These are phyloP conservation scores for Notiomystis cincta DNA, from an alignment of 2,113 vertebrate species.

Conservation along the genomic window DNA sequence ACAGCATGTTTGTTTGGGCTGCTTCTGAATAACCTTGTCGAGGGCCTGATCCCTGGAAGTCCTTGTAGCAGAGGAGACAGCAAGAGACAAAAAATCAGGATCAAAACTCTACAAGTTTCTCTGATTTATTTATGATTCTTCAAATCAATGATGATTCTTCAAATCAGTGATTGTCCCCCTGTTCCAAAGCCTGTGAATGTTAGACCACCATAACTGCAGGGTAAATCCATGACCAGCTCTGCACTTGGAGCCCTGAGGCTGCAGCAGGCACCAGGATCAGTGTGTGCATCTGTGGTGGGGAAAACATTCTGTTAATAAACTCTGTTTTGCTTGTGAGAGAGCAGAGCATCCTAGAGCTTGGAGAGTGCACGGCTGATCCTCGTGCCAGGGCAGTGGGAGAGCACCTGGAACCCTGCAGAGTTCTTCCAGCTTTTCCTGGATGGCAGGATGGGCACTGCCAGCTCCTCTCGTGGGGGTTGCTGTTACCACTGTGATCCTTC, in stretches of 20 bases:
- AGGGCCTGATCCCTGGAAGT: not conserved
- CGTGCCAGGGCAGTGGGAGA: fast-evolving
- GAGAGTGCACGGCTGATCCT: fast-evolving
- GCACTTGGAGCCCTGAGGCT: not conserved
- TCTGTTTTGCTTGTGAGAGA: not conserved
- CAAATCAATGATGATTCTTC: not conserved
- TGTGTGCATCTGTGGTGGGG: not conserved
- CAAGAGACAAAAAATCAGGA: not conserved
- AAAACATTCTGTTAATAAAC: not conserved
- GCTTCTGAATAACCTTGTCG: not conserved
- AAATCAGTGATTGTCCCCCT: not conserved
- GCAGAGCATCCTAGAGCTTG: not conserved
- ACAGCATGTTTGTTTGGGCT: not conserved
- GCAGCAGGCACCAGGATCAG: not conserved
- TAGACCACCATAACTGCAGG: fast-evolving
- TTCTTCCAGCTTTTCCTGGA: not conserved
- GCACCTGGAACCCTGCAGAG: not conserved
- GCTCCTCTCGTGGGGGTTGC: not conserved
- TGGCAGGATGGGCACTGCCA: fast-evolving
- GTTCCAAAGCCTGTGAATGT: not conserved
- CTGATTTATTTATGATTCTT: not conserved
- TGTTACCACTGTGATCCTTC: fast-evolving
- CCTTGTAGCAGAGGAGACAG: not conserved
- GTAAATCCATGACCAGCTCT: not conserved
- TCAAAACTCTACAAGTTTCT: not conserved